phyloP scores from a whole-genome alignment of 2,888 invertebrate genomes.

The Cyaniris semiargus region DNA sequence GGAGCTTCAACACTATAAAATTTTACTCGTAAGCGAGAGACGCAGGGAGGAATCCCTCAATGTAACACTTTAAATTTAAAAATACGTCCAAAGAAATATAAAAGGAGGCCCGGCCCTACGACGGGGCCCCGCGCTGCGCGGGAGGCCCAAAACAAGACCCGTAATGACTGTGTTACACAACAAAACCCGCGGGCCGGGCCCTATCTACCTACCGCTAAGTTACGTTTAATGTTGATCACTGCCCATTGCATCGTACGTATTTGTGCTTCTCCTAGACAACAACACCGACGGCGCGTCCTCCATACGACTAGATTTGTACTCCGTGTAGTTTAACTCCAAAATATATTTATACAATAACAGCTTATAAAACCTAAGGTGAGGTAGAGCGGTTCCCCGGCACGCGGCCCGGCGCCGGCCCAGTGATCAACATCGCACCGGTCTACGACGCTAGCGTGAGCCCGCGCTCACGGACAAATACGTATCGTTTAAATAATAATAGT shows the following conservation, averaged over 20 bases:
- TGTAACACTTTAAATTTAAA: slow-evolving; percentile 69
- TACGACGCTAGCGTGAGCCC: slow-evolving; percentile 72
- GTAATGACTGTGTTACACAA: slow-evolving; percentile 71
- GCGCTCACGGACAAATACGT: slow-evolving; percentile 70
- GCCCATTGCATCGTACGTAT: slow-evolving; percentile 80
- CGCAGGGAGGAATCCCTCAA: slow-evolving; percentile 51
- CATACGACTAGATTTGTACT: slow-evolving; percentile 66
- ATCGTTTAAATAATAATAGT: slow-evolving; percentile 66
- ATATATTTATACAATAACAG: slow-evolving; percentile 78
- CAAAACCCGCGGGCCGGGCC: slow-evolving; percentile 68
- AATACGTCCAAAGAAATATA: slow-evolving; percentile 72
- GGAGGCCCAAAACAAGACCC: slow-evolving; percentile 70
- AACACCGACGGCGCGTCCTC: slow-evolving; percentile 59
- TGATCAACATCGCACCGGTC: slow-evolving; percentile 76
- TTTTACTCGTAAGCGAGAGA: slow-evolving; percentile 32
- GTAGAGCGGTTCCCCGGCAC: slow-evolving; percentile 72
- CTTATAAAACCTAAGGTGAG: slow-evolving; percentile 76
- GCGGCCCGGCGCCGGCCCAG: slow-evolving; percentile 50
- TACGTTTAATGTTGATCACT: slow-evolving; percentile 80
- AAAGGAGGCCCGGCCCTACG: slow-evolving; percentile 58
- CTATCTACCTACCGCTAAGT: slow-evolving; percentile 76
- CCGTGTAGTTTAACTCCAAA: slow-evolving; percentile 68
- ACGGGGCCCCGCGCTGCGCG: slow-evolving; percentile 61
- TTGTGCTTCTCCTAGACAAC: slow-evolving; percentile 78
- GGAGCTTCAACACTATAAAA: background rate